Conservation (phyloP, 2,888 invertebrate species). For the Cantharis flavilabris region DNA sequence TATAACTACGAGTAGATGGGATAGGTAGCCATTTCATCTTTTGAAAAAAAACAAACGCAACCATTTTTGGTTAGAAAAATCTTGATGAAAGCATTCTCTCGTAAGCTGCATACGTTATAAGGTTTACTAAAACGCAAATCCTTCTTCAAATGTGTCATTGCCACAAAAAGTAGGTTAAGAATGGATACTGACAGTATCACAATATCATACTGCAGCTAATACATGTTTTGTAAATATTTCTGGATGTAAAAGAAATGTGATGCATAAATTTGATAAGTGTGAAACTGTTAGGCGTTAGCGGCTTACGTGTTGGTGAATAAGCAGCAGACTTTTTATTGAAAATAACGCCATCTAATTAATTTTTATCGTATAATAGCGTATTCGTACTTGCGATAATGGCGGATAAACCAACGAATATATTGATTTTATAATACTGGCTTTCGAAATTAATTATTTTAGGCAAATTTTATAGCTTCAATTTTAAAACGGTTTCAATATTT, state of each 20-base stretch:
- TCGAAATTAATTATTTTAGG: not conserved
- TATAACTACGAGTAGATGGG: no score
- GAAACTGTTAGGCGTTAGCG: not conserved
- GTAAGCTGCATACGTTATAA: slow-evolving; percentile 29
- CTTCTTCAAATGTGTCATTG: slow-evolving; percentile 26
- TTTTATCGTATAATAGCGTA: not conserved
- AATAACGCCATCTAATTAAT: not conserved
- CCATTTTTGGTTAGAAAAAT: slow-evolving; percentile 3
- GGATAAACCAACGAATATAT: not conserved
- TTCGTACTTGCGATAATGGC: not conserved
- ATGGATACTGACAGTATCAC: not conserved
- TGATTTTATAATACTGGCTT: not conserved
- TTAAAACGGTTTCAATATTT: not conserved
- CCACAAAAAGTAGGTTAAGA: slow-evolving; percentile 27
- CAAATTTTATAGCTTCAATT: not conserved
- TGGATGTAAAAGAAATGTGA: not conserved
- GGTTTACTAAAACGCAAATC: slow-evolving; percentile 27
- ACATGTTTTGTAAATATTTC: not conserved
- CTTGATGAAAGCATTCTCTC: slow-evolving; percentile 29
- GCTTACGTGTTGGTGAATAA: not conserved
- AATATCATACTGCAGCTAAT: not conserved
- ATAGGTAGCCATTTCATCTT: slow-evolving; percentile 10
- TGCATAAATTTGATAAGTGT: not conserved
- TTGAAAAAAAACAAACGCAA: not conserved
- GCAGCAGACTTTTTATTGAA: not conserved